Percentiles rank a stretch among this genome's conserved stretches.
Conservation (phyloP, 2,113 vertebrate species). For the Hucho hucho region DNA sequence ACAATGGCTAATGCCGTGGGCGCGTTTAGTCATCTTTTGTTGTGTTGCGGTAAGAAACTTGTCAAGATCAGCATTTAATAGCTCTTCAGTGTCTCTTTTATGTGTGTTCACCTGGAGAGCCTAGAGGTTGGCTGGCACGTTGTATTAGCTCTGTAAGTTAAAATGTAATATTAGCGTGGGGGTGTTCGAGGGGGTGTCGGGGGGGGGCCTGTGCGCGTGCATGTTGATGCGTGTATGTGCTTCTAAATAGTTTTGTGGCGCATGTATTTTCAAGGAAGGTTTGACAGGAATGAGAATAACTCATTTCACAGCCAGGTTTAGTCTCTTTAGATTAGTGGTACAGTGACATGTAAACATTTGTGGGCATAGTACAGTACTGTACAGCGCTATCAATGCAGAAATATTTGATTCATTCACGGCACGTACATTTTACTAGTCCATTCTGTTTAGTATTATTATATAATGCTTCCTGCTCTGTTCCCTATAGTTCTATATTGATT, state of each 20-base stretch:
- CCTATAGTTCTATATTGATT: conserved; percentile 34
- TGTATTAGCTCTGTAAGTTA: conserved; percentile 73
- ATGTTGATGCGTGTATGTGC: conserved; percentile 11
- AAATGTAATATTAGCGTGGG: conserved; percentile 61
- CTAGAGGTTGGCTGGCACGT: conserved; percentile 68
- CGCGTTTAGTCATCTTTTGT: conserved; percentile 73
- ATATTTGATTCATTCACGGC: conserved; percentile 25
- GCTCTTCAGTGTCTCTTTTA: conserved; percentile 65
- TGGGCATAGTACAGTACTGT: neutral
- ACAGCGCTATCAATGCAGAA: conserved; percentile 23
- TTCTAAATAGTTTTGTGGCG: conserved; percentile 27
- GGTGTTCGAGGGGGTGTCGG: conserved; percentile 28
- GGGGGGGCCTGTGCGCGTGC: neutral
- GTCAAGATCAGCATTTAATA: conserved; percentile 78
- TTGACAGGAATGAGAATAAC: neutral
- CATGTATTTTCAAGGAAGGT: neutral
- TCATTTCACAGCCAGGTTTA: neutral
- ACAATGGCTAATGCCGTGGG: conserved; percentile 49
- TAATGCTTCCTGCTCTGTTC: conserved; percentile 25
- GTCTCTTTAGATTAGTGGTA: neutral
- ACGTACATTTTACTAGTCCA: conserved; percentile 13
- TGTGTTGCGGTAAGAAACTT: conserved; percentile 72
- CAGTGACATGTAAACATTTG: neutral
- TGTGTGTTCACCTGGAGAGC: conserved; percentile 67
- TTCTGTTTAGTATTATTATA: conserved; percentile 34